Conservation (phyloP, 2,797 vertebrate genomes). For the Sebastes oblongus region DNA sequence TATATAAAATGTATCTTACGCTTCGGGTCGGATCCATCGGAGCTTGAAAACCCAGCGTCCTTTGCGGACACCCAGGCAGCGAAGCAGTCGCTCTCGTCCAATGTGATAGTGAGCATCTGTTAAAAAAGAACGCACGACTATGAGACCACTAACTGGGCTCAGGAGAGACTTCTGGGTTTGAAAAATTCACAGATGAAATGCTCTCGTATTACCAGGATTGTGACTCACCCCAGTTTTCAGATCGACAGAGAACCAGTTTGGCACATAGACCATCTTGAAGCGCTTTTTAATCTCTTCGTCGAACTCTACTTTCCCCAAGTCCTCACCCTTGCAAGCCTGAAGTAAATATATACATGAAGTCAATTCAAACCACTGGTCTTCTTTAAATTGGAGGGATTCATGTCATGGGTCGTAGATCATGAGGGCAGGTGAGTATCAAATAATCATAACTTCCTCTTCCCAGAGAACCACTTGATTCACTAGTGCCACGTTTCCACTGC, state of each 20-base stretch:
- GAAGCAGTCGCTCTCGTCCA: slow-evolving; percentile 98
- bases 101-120: slow-evolving; percentile 97
- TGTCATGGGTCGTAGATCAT: background rate
- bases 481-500: no score
- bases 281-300: slow-evolving; percentile 99
- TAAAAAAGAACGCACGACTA: background rate
- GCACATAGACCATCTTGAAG: slow-evolving; percentile 99
- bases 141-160: background rate
- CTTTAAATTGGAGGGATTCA: slow-evolving; percentile 19
- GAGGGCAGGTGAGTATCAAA: background rate
- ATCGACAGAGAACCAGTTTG: slow-evolving; percentile 99
- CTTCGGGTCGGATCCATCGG: slow-evolving; percentile 98
- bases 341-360: background rate
- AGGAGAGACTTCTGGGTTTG: background rate
- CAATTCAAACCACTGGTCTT: background rate
- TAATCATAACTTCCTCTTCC: background rate
- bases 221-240: slow-evolving; percentile 97
- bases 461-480: no score
- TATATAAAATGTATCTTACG: slow-evolving; percentile 76
- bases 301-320: slow-evolving; percentile 97
- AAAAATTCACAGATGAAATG: background rate
- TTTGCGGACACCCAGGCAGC: slow-evolving; percentile 99
- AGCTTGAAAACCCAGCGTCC: slow-evolving; percentile 96
- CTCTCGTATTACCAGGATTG: background rate
- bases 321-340: slow-evolving; percentile 98